Conservation (phyloP, 2,888 invertebrate species). For the Vannuccia rotundouncinata region DNA sequence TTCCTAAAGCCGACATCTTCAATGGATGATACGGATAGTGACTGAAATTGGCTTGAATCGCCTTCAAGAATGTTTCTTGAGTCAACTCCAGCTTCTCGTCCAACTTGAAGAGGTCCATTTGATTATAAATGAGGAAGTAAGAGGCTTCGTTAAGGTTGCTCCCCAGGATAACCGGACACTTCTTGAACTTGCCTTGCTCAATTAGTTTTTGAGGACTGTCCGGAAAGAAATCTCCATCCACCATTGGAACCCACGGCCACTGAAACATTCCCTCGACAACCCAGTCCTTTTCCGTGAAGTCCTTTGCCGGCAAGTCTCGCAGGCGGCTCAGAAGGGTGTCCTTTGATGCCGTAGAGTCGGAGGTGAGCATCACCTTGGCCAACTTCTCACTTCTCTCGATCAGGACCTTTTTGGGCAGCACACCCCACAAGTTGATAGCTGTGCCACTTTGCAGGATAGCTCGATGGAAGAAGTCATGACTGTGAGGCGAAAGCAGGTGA, state of each 20-base stretch:
- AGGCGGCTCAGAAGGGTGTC: neutral
- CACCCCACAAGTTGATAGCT: constrained; percentile 44
- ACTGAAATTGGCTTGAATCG: constrained; percentile 61
- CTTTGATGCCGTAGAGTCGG: neutral
- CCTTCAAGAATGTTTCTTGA: neutral
- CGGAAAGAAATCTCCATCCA: constrained; percentile 31
- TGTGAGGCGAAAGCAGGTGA: constrained; percentile 45
- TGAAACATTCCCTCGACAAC: constrained; percentile 25
- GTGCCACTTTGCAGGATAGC: constrained; percentile 47
- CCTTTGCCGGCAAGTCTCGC: neutral
- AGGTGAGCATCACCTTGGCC: constrained; percentile 3
- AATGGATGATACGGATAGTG: constrained; percentile 59
- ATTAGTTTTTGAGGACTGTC: constrained; percentile 2
- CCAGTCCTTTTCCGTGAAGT: neutral
- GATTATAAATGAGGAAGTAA: constrained; percentile 22
- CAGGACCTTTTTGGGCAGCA: constrained; percentile 35
- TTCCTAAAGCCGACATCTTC: constrained; percentile 53
- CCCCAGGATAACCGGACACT: constrained; percentile 15
- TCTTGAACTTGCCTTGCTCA: neutral
- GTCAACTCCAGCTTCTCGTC: neutral
- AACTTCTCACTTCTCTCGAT: constrained; percentile 40
- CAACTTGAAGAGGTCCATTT: neutral
- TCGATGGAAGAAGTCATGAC: constrained; percentile 44
- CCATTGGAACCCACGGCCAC: constrained; percentile 29
- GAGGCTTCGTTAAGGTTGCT: constrained; percentile 10